Evolutionary conservation across 1,140 invertebrate species (phyloP).

Genomic region (Amphibalanus amphitrite): DNA sequence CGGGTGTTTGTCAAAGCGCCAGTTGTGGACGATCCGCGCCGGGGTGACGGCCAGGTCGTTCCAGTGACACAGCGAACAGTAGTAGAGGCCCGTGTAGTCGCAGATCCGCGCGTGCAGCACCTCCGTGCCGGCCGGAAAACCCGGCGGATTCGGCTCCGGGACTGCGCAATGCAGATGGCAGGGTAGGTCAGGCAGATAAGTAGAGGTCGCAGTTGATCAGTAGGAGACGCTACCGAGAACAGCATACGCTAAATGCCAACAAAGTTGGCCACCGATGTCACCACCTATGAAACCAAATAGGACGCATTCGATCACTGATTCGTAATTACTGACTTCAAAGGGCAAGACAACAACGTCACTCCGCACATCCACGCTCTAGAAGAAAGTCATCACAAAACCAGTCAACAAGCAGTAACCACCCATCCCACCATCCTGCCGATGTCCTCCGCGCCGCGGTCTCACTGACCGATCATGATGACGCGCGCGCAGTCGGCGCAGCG

Average conservation of each 20-base stretch:
- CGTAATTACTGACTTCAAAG: not conserved
- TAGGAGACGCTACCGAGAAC: too few relatives aligned
- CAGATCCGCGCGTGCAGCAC: slow-evolving; percentile 41
- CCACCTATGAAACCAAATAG: not conserved
- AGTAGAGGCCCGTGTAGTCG: slow-evolving; percentile 77
- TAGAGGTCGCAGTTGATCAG: too few relatives aligned
- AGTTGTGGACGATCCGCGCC: slow-evolving; percentile 75
- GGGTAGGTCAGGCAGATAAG: too few relatives aligned
- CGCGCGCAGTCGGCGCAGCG: slow-evolving; percentile 59
- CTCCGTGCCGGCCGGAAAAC: too few relatives aligned
- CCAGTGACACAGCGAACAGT: slow-evolving; percentile 81
- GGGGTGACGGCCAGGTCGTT: slow-evolving; percentile 62
- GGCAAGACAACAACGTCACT: too few relatives aligned
- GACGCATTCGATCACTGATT: not conserved
- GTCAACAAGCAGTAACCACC: not conserved
- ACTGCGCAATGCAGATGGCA: too few relatives aligned
- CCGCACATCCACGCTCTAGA: too few relatives aligned
- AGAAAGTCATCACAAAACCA: not conserved
- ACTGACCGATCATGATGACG: slow-evolving; percentile 54
- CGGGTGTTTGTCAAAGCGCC: slow-evolving; percentile 59
- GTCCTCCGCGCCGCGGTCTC: slow-evolving; percentile 7
- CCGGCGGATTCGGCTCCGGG: too few relatives aligned
- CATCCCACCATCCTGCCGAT: not conserved
- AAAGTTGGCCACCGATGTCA: too few relatives aligned
- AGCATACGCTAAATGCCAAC: too few relatives aligned